Percentiles rank a stretch among this genome's conserved stretches.
These are phyloP conservation scores for Odontothrips loti DNA, from an alignment of 2,888 invertebrate genomes.

Conservation along the genomic window DNA sequence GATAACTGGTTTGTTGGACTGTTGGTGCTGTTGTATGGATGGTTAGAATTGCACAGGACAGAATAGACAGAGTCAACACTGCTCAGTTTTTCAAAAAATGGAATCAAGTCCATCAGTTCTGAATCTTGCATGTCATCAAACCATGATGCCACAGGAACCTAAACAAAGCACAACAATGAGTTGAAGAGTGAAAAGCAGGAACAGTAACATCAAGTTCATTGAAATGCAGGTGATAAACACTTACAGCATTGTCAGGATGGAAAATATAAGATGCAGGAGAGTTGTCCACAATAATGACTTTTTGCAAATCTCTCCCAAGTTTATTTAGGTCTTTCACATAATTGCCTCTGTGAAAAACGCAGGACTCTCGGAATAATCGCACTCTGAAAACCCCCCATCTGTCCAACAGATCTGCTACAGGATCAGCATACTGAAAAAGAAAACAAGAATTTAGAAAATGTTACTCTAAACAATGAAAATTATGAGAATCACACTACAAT, in stretches of 20 bases:
- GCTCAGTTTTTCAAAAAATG: constrained; percentile 95
- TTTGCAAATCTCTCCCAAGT: constrained; percentile 90
- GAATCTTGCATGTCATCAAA: constrained; percentile 98
- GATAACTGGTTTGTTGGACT: constrained; percentile 35
- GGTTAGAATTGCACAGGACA: constrained; percentile 87
- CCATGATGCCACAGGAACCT: constrained; percentile 99
- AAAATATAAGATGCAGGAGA: constrained; percentile 99
- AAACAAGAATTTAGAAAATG: constrained; percentile 10
- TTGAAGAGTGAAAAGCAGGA: constrained; percentile 31
- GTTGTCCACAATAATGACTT: constrained; percentile 98
- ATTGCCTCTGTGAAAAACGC: constrained; percentile 99
- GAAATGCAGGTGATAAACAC: constrained; percentile 46
- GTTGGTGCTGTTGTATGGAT: constrained; percentile 62
- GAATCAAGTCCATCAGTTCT: constrained; percentile 93
- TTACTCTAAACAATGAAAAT: constrained; percentile 25
- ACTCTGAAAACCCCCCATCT: constrained; percentile 95
- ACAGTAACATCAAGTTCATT: constrained; percentile 27
- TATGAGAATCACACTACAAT: not conserved
- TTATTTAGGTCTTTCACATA: constrained; percentile 99
- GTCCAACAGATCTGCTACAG: constrained; percentile 96
- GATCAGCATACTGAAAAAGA: constrained; percentile 85
- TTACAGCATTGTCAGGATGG: constrained; percentile 99
- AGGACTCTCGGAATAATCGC: constrained; percentile 97
- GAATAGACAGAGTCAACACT: constrained; percentile 96
- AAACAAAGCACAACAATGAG: constrained; percentile 40